Conservation (phyloP, 2,113 vertebrate genomes). For the Malaclemys terrapin region DNA sequence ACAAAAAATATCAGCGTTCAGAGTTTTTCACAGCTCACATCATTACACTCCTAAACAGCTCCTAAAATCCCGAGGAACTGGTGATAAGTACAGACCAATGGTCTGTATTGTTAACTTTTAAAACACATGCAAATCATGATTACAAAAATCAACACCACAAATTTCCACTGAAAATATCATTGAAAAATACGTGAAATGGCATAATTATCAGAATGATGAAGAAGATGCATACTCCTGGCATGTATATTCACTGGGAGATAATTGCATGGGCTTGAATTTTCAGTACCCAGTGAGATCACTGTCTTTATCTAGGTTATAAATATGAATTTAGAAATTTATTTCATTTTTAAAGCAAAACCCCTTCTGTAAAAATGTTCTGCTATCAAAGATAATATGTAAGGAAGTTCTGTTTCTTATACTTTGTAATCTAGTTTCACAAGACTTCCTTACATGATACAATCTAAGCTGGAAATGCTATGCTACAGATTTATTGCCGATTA, state of each 20-base stretch:
- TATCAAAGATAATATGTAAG: neutral
- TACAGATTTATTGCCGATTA: slow-evolving; percentile 36
- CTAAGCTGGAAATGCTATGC: neutral
- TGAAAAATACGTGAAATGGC: neutral
- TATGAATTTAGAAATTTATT: neutral
- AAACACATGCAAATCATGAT: neutral
- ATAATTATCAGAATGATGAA: neutral
- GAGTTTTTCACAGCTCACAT: neutral
- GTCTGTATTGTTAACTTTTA: neutral
- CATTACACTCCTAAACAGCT: neutral
- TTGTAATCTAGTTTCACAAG: neutral
- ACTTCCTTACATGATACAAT: neutral
- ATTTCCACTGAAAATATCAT: neutral
- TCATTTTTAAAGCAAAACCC: neutral
- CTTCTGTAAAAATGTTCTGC: neutral
- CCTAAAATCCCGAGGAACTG: neutral
- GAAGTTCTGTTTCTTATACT: neutral
- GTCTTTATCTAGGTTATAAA: neutral
- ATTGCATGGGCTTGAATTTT: neutral
- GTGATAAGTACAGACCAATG: neutral
- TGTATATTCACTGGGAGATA: neutral
- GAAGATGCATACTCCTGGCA: neutral
- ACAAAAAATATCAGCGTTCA: neutral
- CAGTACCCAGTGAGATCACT: neutral
- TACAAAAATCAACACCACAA: neutral